Evolutionary conservation across 2,113 vertebrate genomes (phyloP).

Genomic region (Puffinus mauretanicus): DNA sequence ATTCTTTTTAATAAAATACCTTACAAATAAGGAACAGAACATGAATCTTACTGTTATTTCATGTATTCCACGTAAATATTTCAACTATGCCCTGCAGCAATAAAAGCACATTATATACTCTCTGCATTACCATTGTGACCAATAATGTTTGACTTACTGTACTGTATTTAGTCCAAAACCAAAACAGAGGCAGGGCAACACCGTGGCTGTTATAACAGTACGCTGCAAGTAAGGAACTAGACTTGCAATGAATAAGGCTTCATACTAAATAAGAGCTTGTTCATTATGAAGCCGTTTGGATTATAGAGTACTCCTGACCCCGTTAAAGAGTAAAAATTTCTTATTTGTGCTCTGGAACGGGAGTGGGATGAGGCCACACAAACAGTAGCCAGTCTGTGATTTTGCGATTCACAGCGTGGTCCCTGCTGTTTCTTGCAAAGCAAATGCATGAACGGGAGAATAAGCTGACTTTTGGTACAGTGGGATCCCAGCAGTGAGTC

Average conservation of each 20-base stretch:
- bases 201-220: not conserved
- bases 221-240: not conserved
- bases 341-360: not conserved
- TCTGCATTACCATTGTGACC: conserved; percentile 51
- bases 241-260: conserved; percentile 30
- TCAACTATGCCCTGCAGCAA: conserved; percentile 48
- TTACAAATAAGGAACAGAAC: conserved; percentile 61
- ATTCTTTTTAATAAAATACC: conserved; percentile 45
- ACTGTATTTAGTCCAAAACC: conserved; percentile 48
- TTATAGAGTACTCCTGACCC: conserved; percentile 35
- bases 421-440: not conserved
- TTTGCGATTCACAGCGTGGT: not conserved
- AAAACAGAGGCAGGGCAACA: conserved; percentile 29
- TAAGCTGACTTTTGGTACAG: not conserved
- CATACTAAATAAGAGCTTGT: conserved; percentile 30
- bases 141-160: conserved; percentile 57
- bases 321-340: conserved; percentile 16
- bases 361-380: not conserved
- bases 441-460: not conserved
- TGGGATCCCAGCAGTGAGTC: not conserved
- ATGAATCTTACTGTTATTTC: conserved; percentile 45
- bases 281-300: conserved; percentile 11
- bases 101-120: conserved; percentile 52
- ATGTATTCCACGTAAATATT: conserved; percentile 60
- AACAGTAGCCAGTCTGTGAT: not conserved